These are phyloP conservation scores for Cydia splendana DNA, from an alignment of 1,140 invertebrate species.

Conservation along the genomic window DNA sequence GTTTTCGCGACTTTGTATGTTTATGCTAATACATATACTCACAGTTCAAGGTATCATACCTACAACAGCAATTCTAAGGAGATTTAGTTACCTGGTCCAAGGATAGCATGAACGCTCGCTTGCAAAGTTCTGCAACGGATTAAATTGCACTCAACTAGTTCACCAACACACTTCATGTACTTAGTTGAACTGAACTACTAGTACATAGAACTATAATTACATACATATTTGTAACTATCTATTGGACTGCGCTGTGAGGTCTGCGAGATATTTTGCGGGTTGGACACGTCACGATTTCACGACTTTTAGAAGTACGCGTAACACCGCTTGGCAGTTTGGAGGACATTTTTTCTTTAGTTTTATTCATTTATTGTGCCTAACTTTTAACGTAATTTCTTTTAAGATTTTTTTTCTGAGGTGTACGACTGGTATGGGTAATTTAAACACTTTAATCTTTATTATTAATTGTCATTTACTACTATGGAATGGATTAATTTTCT, in stretches of 20 bases:
- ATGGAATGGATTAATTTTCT: no score
- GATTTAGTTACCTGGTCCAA: neutral
- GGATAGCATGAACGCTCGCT: slow-evolving; percentile 3
- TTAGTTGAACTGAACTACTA: neutral
- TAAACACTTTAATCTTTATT: no score
- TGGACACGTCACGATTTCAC: slow-evolving; percentile 4
- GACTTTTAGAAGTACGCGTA: neutral
- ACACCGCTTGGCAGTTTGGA: neutral
- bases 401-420: no score
- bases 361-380: neutral
- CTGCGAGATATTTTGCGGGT: neutral
- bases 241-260: neutral
- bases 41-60: no score
- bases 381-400: no score
- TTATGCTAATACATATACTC: no score
- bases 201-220: no score
- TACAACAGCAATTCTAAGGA: no score
- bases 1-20: no score
- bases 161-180: slow-evolving; percentile 1
- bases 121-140: neutral
- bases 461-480: no score
- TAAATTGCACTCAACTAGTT: slow-evolving; percentile 16
- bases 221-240: no score
- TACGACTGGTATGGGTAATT: no score
- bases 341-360: neutral